Evolutionary conservation across 2,888 invertebrate species (phyloP).

Genomic region (Epinotia ramella): DNA sequence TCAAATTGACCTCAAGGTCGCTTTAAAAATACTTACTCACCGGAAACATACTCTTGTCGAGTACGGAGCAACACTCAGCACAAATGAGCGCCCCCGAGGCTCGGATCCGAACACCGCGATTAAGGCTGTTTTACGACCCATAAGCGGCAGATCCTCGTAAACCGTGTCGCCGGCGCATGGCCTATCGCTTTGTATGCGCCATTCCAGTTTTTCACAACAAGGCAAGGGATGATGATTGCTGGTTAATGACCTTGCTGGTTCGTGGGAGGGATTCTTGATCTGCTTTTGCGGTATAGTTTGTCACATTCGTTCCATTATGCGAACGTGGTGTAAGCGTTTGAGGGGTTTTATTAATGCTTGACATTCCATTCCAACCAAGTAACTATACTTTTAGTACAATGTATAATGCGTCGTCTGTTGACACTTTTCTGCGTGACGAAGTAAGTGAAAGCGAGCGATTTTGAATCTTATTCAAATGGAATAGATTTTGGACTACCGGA

Average conservation of each 20-base stretch:
- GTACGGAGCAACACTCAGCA: not conserved
- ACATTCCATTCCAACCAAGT: no score
- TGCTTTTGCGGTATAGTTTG: not conserved
- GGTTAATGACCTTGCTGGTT: not conserved
- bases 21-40: slow-evolving; percentile 4
- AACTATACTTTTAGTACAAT: no score
- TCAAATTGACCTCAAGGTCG: not conserved
- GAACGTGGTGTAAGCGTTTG: not conserved
- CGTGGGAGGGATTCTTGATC: not conserved
- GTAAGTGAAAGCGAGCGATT: no score
- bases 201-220: slow-evolving; percentile 4
- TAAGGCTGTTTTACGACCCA: slow-evolving; percentile 29
- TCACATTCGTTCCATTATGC: not conserved
- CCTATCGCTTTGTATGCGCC: not conserved
- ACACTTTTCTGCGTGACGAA: no score
- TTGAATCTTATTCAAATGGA: no score
- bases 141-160: slow-evolving; percentile 34
- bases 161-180: not conserved
- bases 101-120: slow-evolving; percentile 9
- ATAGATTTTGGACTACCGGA: no score
- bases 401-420: no score
- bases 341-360: not conserved
- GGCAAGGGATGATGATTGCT: not conserved
- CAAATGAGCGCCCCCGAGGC: slow-evolving; percentile 7
- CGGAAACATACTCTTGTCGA: not conserved